Evolutionary conservation across 2,113 vertebrate genomes (phyloP), one percentile per base, ranked within the genome.

Genomic region (Psephotus haematonotus): DNA sequence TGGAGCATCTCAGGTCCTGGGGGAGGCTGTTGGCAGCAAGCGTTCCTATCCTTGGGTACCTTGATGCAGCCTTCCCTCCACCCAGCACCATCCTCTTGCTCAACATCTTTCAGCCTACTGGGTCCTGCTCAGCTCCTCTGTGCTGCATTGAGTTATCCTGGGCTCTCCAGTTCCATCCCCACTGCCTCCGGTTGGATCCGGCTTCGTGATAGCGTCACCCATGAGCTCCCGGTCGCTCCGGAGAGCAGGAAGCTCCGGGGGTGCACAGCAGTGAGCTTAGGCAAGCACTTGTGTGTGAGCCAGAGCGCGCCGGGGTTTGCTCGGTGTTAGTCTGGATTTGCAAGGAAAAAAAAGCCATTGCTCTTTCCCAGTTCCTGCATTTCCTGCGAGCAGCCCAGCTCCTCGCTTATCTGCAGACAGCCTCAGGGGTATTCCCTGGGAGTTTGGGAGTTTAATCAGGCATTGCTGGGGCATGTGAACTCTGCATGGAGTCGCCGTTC

Each of bases 361-460:
- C 91, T 92, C 81, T 86, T 95, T 83, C 93, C 92, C 86, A 81
- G 92, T 97, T 92, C 60, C 82, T 92, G 88, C 29, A 8, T 95
- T 95, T 96, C 92, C 93, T 93, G 95, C 83, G 83, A 96, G 96
- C 86, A 85, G 93, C 68, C 85, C 59, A 17, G 76, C 77, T 97
- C 84, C 88, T 84, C 16, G 91, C 96, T 96, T 96, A 96, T 96
- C 94, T 95, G 76, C 94, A 96, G 95, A 88, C 94, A 84, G 94
- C 82, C 96, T 92, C 95, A 82, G 81, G 92, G 93, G 94, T 96
- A 96, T 96, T 97, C 95, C 79, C 91, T 75, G 33, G 89, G 93
- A 91, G 81, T 88, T 93, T 87, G 96, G 89, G 84, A 94, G 87
- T 95, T 93, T 90, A 96, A 91, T 93, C 95, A 96, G 96, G 95